Evolutionary conservation across 2,113 vertebrate genomes (phyloP), one percentile per base, ranked within the genome.

Genomic region (Tenebrosternarchus preto): DNA sequence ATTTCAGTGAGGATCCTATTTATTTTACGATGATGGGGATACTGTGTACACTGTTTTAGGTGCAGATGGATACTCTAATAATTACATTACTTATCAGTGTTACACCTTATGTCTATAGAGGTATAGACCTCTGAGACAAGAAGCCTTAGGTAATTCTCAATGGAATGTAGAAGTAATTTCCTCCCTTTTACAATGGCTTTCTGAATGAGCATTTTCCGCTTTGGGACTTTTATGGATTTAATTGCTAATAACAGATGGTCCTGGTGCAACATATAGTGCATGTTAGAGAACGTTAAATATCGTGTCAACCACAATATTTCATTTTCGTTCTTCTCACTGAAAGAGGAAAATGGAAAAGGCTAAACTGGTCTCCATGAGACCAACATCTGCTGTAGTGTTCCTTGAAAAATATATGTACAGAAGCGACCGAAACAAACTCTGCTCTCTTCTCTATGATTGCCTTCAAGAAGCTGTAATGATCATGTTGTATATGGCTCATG

Each of bases 11-110:
- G 31, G 60, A 33, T 70, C 80, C 79, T 73, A 70, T 50, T 80
- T 72, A 50, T 82, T 82, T 81, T 72, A 87, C 39, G 74, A 75
- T 64, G 20, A 43, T 31, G 36, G 73, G 50, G 70, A 82, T 59
- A 31, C 20, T 29, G 72, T 55, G 24, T 64, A 67, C 19, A 36
- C 29, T 59, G 19, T 33, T 50, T 79, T 72, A 82, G 63, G 66
- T 16, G 64, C 60, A 72, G 70, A 56, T 68, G 43, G 73, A 84
- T 80, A 77, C 80, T 33, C 73, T 77, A 71, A 86, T 59, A 69
- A 84, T 83, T 73, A 78, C 80, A 81, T 85, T 86, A 80, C 27
- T 86, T 81, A 89, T 90, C 85, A 88, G 80, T 86, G 85, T 88
- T 87, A 84, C 0, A 25, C 36, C 67, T 83, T 66, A n/a, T n/a